Percentiles rank a stretch among this genome's conserved stretches.
Evolutionary conservation across 2,797 vertebrate genomes (phyloP).

Genomic region (Xenops minutus): DNA sequence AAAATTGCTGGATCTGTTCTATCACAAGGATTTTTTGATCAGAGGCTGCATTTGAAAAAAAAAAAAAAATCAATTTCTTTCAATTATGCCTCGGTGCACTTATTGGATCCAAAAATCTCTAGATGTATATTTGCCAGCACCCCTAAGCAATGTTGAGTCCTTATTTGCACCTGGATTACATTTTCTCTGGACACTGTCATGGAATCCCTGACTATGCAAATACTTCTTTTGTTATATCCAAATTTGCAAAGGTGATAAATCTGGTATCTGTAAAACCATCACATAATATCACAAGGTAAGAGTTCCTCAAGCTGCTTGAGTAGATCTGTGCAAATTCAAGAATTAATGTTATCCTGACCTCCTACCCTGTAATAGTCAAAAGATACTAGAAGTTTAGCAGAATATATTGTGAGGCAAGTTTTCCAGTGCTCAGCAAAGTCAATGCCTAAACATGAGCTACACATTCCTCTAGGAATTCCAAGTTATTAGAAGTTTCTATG

Average conservation of each 20-base stretch:
- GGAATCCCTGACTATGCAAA: background rate
- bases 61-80: slow-evolving; percentile 31
- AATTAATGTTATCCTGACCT: background rate
- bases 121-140: background rate
- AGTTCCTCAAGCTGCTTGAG: background rate
- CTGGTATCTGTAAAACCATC: background rate
- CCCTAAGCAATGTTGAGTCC: background rate
- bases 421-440: background rate
- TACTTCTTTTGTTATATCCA: background rate
- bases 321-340: background rate
- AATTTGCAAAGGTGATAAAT: background rate
- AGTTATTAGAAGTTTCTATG: background rate
- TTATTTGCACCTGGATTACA: background rate
- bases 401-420: background rate
- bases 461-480: background rate
- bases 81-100: background rate
- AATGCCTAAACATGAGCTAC: background rate
- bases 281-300: background rate
- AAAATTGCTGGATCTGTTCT: slow-evolving; percentile 38
- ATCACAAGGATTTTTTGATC: slow-evolving; percentile 51
- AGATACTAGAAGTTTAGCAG: background rate
- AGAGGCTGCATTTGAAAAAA: background rate
- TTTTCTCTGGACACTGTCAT: background rate
- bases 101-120: slow-evolving; percentile 12
- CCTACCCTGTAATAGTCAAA: background rate